These are phyloP conservation scores for Zosterops hypoxanthus DNA, from an alignment of 2,113 vertebrate species.

Conservation along the genomic window DNA sequence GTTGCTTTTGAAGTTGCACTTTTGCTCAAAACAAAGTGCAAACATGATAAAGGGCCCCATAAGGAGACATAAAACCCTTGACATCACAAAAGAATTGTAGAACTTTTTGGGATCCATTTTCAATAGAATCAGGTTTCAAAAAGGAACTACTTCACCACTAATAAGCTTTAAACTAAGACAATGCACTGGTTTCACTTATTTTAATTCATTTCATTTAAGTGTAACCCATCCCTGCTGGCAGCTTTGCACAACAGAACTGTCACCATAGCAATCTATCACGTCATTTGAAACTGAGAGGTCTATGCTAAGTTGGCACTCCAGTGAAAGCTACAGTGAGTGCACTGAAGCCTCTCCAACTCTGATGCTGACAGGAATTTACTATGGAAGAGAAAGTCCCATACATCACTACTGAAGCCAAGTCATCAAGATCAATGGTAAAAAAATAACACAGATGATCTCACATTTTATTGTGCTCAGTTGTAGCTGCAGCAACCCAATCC, in stretches of 20 bases:
- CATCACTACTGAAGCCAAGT: conserved; percentile 37
- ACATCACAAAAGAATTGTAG: neutral
- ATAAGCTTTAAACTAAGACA: neutral
- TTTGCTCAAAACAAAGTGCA: neutral
- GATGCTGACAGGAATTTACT: conserved; percentile 6
- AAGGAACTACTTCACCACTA: neutral
- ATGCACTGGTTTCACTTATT: neutral
- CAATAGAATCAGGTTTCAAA: neutral
- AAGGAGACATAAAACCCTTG: neutral
- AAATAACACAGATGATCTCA: conserved; percentile 3
- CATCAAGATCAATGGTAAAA: conserved; percentile 35
- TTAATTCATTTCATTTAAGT: conserved; percentile 44
- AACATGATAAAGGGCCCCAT: neutral
- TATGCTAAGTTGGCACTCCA: neutral
- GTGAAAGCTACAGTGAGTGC: neutral
- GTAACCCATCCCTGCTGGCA: conserved; percentile 8
- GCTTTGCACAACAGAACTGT: conserved; percentile 19
- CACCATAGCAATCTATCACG: conserved; percentile 51
- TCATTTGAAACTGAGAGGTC: conserved; percentile 25
- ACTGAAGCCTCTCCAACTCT: neutral
- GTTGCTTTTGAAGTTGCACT: neutral
- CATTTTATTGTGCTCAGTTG: neutral
- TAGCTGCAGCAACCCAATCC: neutral
- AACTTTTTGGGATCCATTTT: neutral
- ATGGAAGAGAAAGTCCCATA: conserved; percentile 5